Base-by-base conservation (phyloP, 2,113 vertebrate species). In the Microcebus ravelobensis region DNA sequence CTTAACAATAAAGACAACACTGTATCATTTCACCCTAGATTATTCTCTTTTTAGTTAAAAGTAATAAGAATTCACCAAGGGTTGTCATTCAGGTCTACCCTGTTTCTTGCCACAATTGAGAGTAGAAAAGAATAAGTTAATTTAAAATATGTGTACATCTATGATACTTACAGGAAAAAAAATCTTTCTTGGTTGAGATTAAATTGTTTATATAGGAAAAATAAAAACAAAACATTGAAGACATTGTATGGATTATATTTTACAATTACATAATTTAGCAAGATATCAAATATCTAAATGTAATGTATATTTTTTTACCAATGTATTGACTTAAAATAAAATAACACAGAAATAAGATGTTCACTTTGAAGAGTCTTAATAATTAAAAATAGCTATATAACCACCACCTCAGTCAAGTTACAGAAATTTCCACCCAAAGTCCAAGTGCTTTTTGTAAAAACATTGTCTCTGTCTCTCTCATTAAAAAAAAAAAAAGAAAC, bases 191-290 rank as follows among this genome's bases (percentile, higher is more conserved):
- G 14, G 4, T 55, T 95, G n/a, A 74, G n/a, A 82, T 63, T 65
- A 87, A 74, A 91, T 50, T 96, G n/a, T 85, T 87, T 81, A 70
- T 87, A 10, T 65, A 50, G 76, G 12, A 73, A 83, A 93, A 31
- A 70, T 55, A 55, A 55, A 90, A 74, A 71, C 13, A 36, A 1
- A 92, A 63, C 20, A 84, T 14, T 67, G 10, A 18, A 29, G 1
- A 45, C n/a, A 73, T 39, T n/a, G 2, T 39, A 17, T 29, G 3
- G 67, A 55, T 48, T 67, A 52, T 29, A 23, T 86, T 92, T 84
- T 67, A 91, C 73, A 61, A 13, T 61, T 59, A 29, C 31, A 57
- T 25, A 67, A 31, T 50, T 71, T 79, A 36, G 3, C 29, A 77
- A 52, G 15, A 20, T 48, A 71, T 57, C 1, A 65, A 55, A 87